These are phyloP conservation scores for Empis stercorea DNA, from an alignment of 2,888 invertebrate species.

Conservation along the genomic window DNA sequence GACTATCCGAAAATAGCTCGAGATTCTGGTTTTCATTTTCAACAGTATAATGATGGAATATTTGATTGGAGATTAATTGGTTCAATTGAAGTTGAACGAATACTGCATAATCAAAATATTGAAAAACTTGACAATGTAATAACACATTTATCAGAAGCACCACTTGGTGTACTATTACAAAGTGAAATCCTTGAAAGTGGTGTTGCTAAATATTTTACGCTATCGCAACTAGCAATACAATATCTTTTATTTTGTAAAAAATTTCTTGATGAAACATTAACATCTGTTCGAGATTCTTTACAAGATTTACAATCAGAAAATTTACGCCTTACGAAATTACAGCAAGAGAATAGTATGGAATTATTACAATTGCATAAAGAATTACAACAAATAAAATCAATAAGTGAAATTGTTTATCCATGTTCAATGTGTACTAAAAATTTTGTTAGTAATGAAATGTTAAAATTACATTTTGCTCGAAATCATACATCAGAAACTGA, in stretches of 20 bases:
- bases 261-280: slow-evolving; percentile 29
- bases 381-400: slow-evolving; percentile 29
- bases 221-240: slow-evolving; percentile 32
- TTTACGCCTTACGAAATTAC: slow-evolving; percentile 19
- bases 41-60: slow-evolving; percentile 26
- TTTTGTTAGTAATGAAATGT: slow-evolving; percentile 32
- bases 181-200: slow-evolving; percentile 31
- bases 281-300: slow-evolving; percentile 23
- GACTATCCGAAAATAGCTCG: slow-evolving; percentile 31
- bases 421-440: slow-evolving; percentile 34
- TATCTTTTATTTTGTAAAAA: slow-evolving; percentile 32
- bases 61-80: slow-evolving; percentile 33
- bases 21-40: slow-evolving; percentile 29
- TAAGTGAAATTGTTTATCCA: slow-evolving; percentile 31
- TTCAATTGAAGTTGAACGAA: slow-evolving; percentile 28
- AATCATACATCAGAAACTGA: slow-evolving; percentile 20
- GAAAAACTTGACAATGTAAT: slow-evolving; percentile 28
- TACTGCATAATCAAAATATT: slow-evolving; percentile 28
- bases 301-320: slow-evolving; percentile 24
- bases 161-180: slow-evolving; percentile 26
- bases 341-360: slow-evolving; percentile 26
- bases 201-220: slow-evolving; percentile 32
- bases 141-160: slow-evolving; percentile 28
- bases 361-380: slow-evolving; percentile 29
- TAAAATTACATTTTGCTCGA: slow-evolving; percentile 29